A percentile compares a stretch with the other conserved stretches of the same genome.
phyloP scores from a whole-genome alignment of 2,888 invertebrate species.

The Unio pictorum region DNA sequence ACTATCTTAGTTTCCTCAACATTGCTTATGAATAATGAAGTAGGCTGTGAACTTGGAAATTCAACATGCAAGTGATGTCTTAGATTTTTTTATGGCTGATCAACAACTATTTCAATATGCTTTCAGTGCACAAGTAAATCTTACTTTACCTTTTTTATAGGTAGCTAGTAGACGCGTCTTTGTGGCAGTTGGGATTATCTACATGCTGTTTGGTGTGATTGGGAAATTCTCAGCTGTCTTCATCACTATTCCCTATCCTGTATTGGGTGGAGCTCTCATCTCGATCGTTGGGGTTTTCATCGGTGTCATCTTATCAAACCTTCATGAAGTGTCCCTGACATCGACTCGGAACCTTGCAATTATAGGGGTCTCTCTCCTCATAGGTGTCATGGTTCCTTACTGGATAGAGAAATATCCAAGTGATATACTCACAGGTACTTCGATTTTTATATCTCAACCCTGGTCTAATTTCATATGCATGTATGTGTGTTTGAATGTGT shows the following conservation, averaged over 20 bases:
- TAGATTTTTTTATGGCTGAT: no score
- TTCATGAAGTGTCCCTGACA: slow-evolving; percentile 77
- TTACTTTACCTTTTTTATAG: slow-evolving; percentile 31
- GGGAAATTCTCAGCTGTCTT: slow-evolving; percentile 71
- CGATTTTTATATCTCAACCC: not conserved
- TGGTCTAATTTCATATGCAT: no score
- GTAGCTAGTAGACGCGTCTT: slow-evolving; percentile 70
- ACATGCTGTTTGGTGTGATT: slow-evolving; percentile 68
- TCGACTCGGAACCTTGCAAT: slow-evolving; percentile 84
- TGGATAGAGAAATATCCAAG: slow-evolving; percentile 42
- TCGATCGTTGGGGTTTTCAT: slow-evolving; percentile 47
- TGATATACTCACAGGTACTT: slow-evolving; percentile 49
- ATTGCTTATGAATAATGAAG: no score
- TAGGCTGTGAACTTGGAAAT: no score
- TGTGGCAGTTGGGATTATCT: slow-evolving; percentile 67
- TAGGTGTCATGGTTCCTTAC: slow-evolving; percentile 78
- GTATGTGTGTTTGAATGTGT: no score
- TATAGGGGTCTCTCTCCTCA: slow-evolving; percentile 88
- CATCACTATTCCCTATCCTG: slow-evolving; percentile 72
- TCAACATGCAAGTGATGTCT: no score
- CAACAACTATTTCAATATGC: not conserved
- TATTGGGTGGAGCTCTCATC: slow-evolving; percentile 65
- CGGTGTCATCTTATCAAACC: slow-evolving; percentile 44
- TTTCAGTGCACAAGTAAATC: not conserved
- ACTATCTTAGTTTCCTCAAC: no score